Conservation (phyloP, 2,797 vertebrate genomes). For the Chiloscyllium punctatum region DNA sequence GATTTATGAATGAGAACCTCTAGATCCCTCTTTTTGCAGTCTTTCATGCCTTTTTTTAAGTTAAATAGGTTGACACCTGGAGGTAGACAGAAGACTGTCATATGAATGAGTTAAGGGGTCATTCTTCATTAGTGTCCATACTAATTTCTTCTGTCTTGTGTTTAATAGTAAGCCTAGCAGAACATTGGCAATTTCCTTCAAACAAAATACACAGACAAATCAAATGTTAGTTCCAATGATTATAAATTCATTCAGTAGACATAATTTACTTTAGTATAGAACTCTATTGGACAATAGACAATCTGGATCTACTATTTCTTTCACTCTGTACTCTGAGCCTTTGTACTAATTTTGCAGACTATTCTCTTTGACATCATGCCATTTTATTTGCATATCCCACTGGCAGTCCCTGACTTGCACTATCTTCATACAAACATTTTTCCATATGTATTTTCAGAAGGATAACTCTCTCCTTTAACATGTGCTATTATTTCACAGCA, state of each 20-base stretch:
- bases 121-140: neutral
- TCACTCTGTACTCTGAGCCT: too few species aligned
- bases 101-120: neutral
- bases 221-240: neutral
- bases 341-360: neutral
- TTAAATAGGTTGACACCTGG: neutral
- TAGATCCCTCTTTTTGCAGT: too few species aligned
- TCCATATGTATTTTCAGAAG: neutral
- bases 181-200: neutral
- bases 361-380: neutral
- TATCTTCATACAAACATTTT: neutral
- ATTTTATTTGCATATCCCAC: neutral
- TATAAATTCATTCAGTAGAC: neutral
- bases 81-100: neutral
- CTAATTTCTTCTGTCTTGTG: neutral
- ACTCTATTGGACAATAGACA: neutral
- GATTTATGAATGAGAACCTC: too few species aligned
- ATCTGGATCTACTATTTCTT: neutral
- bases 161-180: neutral
- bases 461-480: neutral
- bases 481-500: neutral
- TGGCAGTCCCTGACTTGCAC: neutral
- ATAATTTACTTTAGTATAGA: neutral
- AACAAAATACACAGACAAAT: neutral
- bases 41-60: neutral